phyloP scores from a whole-genome alignment of 2,888 invertebrate species.

The Caenorhabditis sinica region DNA sequence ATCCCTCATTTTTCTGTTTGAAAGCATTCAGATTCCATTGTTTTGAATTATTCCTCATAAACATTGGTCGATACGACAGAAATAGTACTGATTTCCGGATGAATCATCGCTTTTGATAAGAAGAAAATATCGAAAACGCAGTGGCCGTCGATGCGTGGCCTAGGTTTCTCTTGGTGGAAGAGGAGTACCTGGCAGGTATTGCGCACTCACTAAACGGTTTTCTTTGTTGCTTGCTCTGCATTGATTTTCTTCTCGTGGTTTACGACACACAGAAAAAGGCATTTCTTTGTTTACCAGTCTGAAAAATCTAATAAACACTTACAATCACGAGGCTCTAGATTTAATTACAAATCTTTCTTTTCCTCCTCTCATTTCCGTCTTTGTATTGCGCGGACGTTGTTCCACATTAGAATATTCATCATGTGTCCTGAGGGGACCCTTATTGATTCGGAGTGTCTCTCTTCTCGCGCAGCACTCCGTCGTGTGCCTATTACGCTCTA shows the following conservation, averaged over 20 bases:
- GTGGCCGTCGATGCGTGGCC: constrained; percentile 40
- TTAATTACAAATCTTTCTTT: constrained; percentile 20
- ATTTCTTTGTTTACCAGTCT: too few species aligned
- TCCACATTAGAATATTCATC: constrained; percentile 63
- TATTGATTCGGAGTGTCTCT: constrained; percentile 54
- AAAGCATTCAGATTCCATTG: neutral
- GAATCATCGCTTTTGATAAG: constrained; percentile 15
- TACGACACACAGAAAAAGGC: too few species aligned
- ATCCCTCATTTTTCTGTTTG: neutral
- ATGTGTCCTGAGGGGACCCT: constrained; percentile 53
- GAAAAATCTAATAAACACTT: too few species aligned
- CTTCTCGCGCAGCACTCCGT: constrained; percentile 20
- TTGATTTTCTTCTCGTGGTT: neutral
- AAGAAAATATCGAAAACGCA: neutral
- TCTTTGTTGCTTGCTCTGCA: constrained; percentile 3
- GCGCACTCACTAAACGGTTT: constrained; percentile 3
- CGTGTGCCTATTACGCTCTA: constrained; percentile 52
- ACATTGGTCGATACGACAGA: neutral
- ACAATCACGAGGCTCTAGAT: neutral
- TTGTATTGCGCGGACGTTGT: constrained; percentile 18
- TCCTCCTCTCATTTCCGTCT: neutral
- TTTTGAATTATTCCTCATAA: neutral
- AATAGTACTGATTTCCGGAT: constrained; percentile 36
- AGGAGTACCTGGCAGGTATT: constrained; percentile 16
- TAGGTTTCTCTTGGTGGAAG: constrained; percentile 30